Percentiles rank a stretch among this genome's conserved stretches.
phyloP scores from a whole-genome alignment of 2,888 invertebrate genomes.

The Andrena trimmerana region DNA sequence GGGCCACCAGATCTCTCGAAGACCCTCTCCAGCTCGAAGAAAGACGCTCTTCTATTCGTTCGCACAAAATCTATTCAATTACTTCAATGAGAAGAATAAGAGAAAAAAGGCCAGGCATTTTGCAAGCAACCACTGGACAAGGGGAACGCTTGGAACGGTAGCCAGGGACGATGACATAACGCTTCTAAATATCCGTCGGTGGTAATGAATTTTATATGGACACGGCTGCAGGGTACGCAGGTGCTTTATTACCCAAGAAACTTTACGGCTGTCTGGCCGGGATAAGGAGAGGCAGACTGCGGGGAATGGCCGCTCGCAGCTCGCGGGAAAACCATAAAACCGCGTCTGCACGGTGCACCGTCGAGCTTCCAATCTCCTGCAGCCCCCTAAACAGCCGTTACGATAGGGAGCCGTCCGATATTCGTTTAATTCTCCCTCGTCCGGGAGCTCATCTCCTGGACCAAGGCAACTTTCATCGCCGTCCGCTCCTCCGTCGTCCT shows the following conservation, averaged over 20 bases:
- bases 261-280: slow-evolving; percentile 58
- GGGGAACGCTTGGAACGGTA: not conserved
- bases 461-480: not conserved
- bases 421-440: slow-evolving; percentile 46
- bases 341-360: slow-evolving; percentile 70
- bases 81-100: no score
- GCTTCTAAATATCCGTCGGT: slow-evolving; percentile 43
- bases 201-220: slow-evolving; percentile 60
- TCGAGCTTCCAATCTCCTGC: slow-evolving; percentile 71
- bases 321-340: slow-evolving; percentile 81
- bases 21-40: not conserved
- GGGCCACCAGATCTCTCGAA: slow-evolving; percentile 4
- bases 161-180: slow-evolving; percentile 46
- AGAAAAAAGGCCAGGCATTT: no score
- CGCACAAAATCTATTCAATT: no score
- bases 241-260: slow-evolving; percentile 59
- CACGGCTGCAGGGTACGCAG: slow-evolving; percentile 49
- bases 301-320: slow-evolving; percentile 73
- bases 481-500: not conserved
- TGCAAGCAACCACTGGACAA: not conserved
- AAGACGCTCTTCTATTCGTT: no score
- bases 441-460: not conserved
- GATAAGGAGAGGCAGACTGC: slow-evolving; percentile 69
- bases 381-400: slow-evolving; percentile 44
- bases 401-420: slow-evolving; percentile 45